A percentile compares a stretch with the other conserved stretches of the same genome.
Evolutionary conservation across 1,140 invertebrate genomes (phyloP).

Genomic region (Micrasema longulum): DNA sequence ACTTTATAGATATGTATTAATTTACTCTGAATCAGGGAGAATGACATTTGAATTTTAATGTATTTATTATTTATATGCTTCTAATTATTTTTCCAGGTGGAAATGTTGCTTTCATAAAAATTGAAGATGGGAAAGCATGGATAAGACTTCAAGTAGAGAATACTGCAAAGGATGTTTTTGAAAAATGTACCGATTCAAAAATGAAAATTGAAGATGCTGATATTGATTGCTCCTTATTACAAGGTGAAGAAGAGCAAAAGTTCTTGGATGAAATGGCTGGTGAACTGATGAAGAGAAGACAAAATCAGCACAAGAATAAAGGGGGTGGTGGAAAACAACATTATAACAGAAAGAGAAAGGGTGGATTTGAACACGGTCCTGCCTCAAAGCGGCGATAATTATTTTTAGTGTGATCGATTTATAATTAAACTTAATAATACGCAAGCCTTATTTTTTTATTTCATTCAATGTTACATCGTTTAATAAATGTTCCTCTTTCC

Average conservation of each 20-base stretch:
- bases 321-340: constrained; percentile 58
- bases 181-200: constrained; percentile 74
- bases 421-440: too few species aligned
- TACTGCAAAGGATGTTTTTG: constrained; percentile 73
- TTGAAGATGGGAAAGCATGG: constrained; percentile 78
- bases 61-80: not conserved
- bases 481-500: too few species aligned
- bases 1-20: not conserved
- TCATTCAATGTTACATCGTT: too few species aligned
- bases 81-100: constrained; percentile 61
- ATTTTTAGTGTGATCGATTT: too few species aligned
- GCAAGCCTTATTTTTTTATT: too few species aligned
- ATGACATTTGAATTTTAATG: constrained; percentile 23
- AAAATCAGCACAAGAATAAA: constrained; percentile 62
- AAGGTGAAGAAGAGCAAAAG: constrained; percentile 77
- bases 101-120: constrained; percentile 77
- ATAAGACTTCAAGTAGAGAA: constrained; percentile 78
- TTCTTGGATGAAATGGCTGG: constrained; percentile 75
- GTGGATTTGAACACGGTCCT: constrained; percentile 50
- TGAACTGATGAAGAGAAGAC: constrained; percentile 71
- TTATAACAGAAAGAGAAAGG: constrained; percentile 61
- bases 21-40: not conserved
- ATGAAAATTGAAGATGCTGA: constrained; percentile 70
- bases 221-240: constrained; percentile 70
- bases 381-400: constrained; percentile 39